These are phyloP conservation scores for Phoxinus dragarum DNA, from an alignment of 2,797 vertebrate genomes.

Conservation along the genomic window DNA sequence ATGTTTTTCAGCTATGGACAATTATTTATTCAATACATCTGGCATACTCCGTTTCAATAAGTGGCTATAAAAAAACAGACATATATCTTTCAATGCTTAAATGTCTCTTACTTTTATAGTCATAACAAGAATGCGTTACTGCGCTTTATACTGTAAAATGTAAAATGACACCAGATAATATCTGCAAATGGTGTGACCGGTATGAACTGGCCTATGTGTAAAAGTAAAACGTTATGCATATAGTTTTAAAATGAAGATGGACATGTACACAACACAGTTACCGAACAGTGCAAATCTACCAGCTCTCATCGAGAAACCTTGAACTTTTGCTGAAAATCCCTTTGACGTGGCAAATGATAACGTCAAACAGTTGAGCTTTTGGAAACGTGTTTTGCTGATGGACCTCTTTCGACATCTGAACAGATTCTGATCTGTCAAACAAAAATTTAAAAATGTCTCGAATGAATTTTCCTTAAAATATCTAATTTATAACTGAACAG, in stretches of 20 bases:
- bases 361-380: neutral
- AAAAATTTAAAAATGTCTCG: neutral
- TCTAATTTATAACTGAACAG: neutral
- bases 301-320: neutral
- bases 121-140: neutral
- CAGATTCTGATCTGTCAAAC: neutral
- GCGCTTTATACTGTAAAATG: neutral
- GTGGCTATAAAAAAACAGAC: neutral
- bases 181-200: neutral
- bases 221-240: neutral
- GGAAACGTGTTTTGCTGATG: too few species aligned
- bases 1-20: neutral
- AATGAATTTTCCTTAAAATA: neutral
- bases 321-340: neutral
- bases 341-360: neutral
- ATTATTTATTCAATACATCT: neutral
- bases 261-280: neutral
- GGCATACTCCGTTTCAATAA: neutral
- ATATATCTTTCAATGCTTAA: neutral
- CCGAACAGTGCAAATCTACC: neutral
- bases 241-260: neutral
- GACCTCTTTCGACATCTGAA: neutral
- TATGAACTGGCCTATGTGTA: neutral
- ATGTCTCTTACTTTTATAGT: neutral
- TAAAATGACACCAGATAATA: neutral